A percentile compares a stretch with the other conserved stretches of the same genome.
These are phyloP conservation scores for Melitaea cinxia DNA, from an alignment of 1,140 invertebrate species.

Conservation along the genomic window DNA sequence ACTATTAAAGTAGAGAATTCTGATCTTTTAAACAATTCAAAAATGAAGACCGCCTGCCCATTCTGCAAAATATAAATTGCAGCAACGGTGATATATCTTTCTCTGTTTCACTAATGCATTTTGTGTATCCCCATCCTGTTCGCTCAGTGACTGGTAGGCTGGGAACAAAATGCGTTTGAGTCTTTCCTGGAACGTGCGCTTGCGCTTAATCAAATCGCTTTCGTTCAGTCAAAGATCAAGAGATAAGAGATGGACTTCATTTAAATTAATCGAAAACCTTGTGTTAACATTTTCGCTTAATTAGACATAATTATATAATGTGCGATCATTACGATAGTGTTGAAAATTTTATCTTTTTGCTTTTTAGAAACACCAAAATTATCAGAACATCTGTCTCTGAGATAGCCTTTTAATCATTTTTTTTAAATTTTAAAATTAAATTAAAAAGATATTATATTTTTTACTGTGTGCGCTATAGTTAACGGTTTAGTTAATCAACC, in stretches of 20 bases:
- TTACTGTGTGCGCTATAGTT: too few relatives aligned
- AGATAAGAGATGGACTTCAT: constrained; percentile 26
- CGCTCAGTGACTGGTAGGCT: constrained; percentile 53
- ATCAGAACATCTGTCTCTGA: too few relatives aligned
- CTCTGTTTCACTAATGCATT: constrained; percentile 27
- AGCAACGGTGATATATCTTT: constrained; percentile 19
- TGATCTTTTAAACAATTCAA: background rate
- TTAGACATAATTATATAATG: constrained; percentile 24
- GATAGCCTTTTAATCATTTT: too few relatives aligned
- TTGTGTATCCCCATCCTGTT: constrained; percentile 43
- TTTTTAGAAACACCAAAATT: background rate
- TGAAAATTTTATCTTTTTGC: background rate
- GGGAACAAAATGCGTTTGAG: constrained; percentile 60
- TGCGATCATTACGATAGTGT: constrained; percentile 1
- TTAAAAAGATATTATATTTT: too few relatives aligned
- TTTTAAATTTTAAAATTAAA: too few relatives aligned
- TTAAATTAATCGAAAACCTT: constrained; percentile 31
- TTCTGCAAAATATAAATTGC: constrained; percentile 42
- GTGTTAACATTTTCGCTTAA: constrained; percentile 30
- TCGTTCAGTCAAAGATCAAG: constrained; percentile 35
- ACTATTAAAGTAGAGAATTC: background rate
- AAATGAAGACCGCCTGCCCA: constrained; percentile 10
- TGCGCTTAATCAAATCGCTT: constrained; percentile 68
- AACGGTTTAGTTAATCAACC: too few relatives aligned
- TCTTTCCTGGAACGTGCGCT: constrained; percentile 63